Conservation (phyloP, 2,888 invertebrate species). For the Zaprionus bogoriensis region DNA sequence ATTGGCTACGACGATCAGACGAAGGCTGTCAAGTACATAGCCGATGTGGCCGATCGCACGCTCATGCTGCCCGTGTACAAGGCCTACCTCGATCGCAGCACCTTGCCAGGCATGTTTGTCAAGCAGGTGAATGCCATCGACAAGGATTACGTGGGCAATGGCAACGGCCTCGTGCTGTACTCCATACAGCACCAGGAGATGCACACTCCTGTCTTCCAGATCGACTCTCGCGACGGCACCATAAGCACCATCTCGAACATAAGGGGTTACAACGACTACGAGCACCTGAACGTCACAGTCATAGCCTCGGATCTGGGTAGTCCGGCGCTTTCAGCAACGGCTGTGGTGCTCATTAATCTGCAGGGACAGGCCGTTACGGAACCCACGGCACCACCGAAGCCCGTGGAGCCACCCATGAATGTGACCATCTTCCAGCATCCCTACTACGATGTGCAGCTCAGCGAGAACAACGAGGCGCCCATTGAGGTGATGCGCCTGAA, state of each 20-base stretch:
- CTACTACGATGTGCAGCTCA: conserved; percentile 92
- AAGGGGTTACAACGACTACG: conserved; percentile 81
- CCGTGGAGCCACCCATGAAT: conserved; percentile 53
- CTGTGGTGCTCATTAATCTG: conserved; percentile 87
- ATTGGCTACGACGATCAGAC: conserved; percentile 88
- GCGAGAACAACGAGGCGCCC: conserved; percentile 91
- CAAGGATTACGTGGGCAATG: conserved; percentile 92
- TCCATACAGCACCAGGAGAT: conserved; percentile 88
- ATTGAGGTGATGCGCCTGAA: conserved; percentile 90
- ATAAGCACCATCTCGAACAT: conserved; percentile 88
- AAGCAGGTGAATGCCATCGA: conserved; percentile 92
- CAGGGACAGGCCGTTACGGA: conserved; percentile 82
- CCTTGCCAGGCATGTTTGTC: conserved; percentile 89
- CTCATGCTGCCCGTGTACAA: conserved; percentile 88
- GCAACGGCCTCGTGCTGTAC: conserved; percentile 92
- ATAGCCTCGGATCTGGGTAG: conserved; percentile 93
- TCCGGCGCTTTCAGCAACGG: conserved; percentile 91
- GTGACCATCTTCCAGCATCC: conserved; percentile 85
- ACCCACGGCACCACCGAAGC: conserved; percentile 49
- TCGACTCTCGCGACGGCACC: conserved; percentile 93
- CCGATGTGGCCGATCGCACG: conserved; percentile 67
- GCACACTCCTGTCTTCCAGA: conserved; percentile 86
- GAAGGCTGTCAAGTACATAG: conserved; percentile 69
- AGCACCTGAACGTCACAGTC: conserved; percentile 89
- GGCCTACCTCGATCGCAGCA: conserved; percentile 89